Evolutionary conservation across 1,140 invertebrate genomes (phyloP).

Genomic region (Bathynomus jamesi): DNA sequence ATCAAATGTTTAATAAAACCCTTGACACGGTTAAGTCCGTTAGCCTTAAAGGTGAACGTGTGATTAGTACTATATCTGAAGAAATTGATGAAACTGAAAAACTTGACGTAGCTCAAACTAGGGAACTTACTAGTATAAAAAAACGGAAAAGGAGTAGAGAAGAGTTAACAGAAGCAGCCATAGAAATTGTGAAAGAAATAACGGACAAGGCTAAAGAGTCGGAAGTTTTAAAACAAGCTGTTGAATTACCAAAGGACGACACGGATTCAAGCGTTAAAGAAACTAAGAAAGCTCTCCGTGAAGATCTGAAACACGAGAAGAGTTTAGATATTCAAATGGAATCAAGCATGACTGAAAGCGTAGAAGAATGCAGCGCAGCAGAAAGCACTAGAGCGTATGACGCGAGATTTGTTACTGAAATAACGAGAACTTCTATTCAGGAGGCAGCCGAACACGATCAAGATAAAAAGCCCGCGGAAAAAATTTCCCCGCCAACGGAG

Average conservation of each 20-base stretch:
- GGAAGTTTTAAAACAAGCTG: constrained; percentile 40
- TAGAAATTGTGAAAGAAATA: constrained; percentile 40
- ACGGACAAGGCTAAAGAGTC: constrained; percentile 43
- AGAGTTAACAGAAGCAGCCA: constrained; percentile 24
- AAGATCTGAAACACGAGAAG: neutral
- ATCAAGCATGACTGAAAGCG: constrained; percentile 36
- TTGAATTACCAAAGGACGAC: neutral
- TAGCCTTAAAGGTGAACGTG: constrained; percentile 25
- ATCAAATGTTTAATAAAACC: constrained; percentile 36
- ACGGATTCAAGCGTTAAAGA: neutral
- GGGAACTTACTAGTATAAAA: constrained; percentile 45
- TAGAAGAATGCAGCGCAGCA: constrained; percentile 35
- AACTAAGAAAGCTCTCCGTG: neutral
- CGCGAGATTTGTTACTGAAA: constrained; percentile 22
- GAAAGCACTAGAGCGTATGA: constrained; percentile 30
- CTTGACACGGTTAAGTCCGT: constrained; percentile 24
- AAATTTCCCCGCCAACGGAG: constrained; percentile 2
- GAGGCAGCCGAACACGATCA: constrained; percentile 26
- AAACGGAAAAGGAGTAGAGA: constrained; percentile 39
- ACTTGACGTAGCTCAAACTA: constrained; percentile 39
- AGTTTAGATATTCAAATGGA: constrained; percentile 21
- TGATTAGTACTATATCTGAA: constrained; percentile 39
- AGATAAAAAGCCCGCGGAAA: constrained; percentile 24
- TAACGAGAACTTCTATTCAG: constrained; percentile 8
- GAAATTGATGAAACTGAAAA: constrained; percentile 38